A percentile compares a stretch with the other conserved stretches of the same genome.
Conservation (phyloP, 2,113 vertebrate species). For the Gadus chalcogrammus region DNA sequence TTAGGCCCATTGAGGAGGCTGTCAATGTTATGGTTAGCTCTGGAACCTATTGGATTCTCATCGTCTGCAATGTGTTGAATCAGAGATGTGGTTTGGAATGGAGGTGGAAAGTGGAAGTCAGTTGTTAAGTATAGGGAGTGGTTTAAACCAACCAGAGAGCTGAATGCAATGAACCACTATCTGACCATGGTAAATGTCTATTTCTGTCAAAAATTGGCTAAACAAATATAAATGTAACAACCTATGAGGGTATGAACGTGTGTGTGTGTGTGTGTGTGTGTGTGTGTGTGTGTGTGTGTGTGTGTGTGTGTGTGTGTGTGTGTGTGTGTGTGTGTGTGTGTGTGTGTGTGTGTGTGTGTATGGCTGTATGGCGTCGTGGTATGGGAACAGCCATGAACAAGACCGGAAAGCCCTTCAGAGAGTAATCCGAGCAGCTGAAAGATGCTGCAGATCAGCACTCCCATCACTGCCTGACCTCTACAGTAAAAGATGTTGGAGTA, state of each 20-base stretch:
- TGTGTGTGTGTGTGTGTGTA: constrained; percentile 10
- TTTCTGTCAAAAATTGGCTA: too few relatives aligned
- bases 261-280: background rate
- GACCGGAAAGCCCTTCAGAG: too few relatives aligned
- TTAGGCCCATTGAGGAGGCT: constrained; percentile 24
- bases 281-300: background rate
- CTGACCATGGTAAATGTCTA: background rate
- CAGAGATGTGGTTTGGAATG: constrained; percentile 16
- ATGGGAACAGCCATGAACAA: too few relatives aligned
- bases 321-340: background rate
- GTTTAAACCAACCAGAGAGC: background rate
- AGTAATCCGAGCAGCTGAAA: too few relatives aligned
- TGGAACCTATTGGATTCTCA: constrained; percentile 32
- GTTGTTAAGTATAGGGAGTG: background rate
- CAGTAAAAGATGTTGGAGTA: too few relatives aligned
- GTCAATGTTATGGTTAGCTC: constrained; percentile 23
- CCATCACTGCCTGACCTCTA: too few relatives aligned
- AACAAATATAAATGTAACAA: too few relatives aligned
- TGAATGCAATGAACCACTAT: background rate
- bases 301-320: background rate
- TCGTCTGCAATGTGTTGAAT: constrained; percentile 26
- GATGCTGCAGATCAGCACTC: too few relatives aligned
- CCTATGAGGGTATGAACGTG: background rate
- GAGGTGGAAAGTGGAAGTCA: constrained; percentile 17
- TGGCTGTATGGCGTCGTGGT: background rate